Evolutionary conservation across 92 coral and sea anemone species (phyloP).

Genomic region (Virgularia gustaviana): DNA sequence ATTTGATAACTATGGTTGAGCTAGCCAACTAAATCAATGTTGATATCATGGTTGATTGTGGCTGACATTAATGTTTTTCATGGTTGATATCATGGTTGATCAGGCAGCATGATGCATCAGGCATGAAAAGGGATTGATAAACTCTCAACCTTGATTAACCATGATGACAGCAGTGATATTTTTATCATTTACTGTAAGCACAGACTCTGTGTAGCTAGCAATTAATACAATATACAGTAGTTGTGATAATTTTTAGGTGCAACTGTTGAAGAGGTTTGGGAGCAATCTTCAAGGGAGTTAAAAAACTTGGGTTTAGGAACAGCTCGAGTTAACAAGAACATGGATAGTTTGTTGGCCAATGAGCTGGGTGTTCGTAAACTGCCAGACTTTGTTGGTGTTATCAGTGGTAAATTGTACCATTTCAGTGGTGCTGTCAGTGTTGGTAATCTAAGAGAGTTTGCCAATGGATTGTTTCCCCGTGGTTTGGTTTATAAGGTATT

Average conservation of each 20-base stretch:
- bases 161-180: no score
- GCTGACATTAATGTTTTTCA: no score
- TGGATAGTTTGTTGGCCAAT: constrained; percentile 66
- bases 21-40: no score
- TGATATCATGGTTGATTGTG: no score
- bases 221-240: background rate
- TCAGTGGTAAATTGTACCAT: constrained; percentile 64
- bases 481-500: constrained; percentile 63
- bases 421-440: constrained; percentile 57
- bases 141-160: no score
- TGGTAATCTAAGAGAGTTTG: constrained; percentile 61
- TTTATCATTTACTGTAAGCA: background rate
- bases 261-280: constrained; percentile 73
- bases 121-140: no score
- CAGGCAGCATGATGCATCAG: no score
- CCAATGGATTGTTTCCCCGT: constrained; percentile 59
- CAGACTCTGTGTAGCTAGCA: background rate
- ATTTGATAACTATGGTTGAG: no score
- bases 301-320: constrained; percentile 71
- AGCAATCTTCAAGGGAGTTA: constrained; percentile 58
- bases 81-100: no score
- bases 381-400: constrained; percentile 78
- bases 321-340: constrained; percentile 66
- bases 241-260: constrained; percentile 65
- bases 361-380: constrained; percentile 61